Base-by-base conservation (phyloP, 2,113 vertebrate species). In the Cathartes aura region DNA sequence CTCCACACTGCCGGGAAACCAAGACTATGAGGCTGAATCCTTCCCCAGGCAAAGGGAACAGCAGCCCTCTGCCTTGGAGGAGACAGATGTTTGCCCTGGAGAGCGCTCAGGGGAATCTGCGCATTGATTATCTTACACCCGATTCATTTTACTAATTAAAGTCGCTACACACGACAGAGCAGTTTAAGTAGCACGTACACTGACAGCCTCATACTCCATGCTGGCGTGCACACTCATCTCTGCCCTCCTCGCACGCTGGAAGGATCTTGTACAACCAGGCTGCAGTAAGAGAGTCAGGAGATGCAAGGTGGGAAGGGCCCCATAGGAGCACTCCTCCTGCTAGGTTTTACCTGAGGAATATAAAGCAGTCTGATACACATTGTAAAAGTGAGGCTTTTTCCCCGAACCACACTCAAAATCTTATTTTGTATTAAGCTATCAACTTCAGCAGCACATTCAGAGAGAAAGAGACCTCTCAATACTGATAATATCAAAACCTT, bases 211-310 rank as follows among this genome's bases (percentile, higher is more conserved):
- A 6, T 8, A 5, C 48, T 34, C 26, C 34, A 13, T 1, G 1
- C 58, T 48, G 58, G 22, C 0, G 0, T 15, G 68, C 45, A 43
- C 16, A 0, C 48, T 47, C 67, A 15, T 7, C 80, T 29, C 64
- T 30, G 71, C 34, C 47, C 43, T 73, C 38, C 27, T 29, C 2
- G 0, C 32, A 19, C 1, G 2, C 50, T 26, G 26, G 5, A 11
- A 81, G 22, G 30, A 11, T 16, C 38, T 34, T 18, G 34, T 52
- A 32, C 45, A 48, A 23, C 19, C 70, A 30, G 43, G 48, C 29
- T 55, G 40, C 64, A 43, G 30, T 2, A 22, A 42, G 7, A 68
- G 24, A 34, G 9, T 4, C n/a, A 42, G 53, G 62, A 71, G 70
- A 48, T 17, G 20, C 11, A 18, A 19, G 45, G 56, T 36, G 30